phyloP scores from a whole-genome alignment of 2,113 vertebrate genomes.

The Megaceryle torquata region DNA sequence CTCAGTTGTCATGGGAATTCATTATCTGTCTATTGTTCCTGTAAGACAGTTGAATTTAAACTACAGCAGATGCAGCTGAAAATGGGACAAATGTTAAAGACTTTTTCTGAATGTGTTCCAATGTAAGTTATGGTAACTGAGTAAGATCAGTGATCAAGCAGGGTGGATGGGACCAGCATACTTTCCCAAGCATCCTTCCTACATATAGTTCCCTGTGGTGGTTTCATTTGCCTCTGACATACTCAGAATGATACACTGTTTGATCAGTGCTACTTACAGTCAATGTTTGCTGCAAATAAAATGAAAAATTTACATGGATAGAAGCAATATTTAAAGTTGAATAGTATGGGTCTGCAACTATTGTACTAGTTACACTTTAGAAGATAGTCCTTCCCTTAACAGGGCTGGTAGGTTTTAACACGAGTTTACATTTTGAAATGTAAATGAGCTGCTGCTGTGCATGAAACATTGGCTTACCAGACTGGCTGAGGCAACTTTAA shows the following conservation, averaged over 20 bases:
- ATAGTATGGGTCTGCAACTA: not conserved
- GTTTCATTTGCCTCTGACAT: not conserved
- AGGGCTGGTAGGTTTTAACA: not conserved
- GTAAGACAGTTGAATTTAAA: not conserved
- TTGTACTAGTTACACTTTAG: not conserved
- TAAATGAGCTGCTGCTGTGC: not conserved
- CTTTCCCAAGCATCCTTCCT: not conserved
- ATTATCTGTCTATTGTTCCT: not conserved
- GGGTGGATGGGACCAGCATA: not conserved
- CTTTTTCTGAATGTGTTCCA: not conserved
- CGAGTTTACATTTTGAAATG: not conserved
- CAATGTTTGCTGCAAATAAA: not conserved
- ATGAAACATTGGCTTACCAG: not conserved
- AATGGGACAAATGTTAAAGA: not conserved
- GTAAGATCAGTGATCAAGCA: not conserved
- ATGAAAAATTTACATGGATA: not conserved
- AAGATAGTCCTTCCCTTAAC: not conserved
- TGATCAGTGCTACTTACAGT: not conserved
- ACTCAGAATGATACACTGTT: not conserved
- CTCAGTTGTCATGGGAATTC: not conserved
- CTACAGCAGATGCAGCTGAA: not conserved
- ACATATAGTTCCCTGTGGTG: not conserved
- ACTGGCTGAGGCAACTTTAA: not conserved
- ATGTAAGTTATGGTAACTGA: not conserved
- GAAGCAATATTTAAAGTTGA: not conserved